Percentiles rank a stretch among this genome's conserved stretches.
Conservation (phyloP, 2,113 vertebrate species). For the Pelodiscus sinensis region DNA sequence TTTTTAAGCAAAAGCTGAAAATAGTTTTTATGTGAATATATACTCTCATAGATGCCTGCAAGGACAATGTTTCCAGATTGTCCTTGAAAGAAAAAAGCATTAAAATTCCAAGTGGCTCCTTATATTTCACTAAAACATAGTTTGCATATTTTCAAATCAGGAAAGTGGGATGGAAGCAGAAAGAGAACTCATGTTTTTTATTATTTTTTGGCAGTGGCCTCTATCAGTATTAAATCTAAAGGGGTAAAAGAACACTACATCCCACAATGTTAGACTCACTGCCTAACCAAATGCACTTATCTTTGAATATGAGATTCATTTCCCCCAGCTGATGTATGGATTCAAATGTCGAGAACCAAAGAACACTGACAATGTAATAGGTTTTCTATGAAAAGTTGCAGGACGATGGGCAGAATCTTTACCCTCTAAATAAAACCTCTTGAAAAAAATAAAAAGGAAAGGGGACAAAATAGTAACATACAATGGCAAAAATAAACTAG, state of each 20-base stretch:
- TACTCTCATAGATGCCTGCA: not conserved
- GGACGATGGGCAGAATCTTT: constrained; percentile 20
- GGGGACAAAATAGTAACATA: not conserved
- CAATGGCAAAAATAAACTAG: not conserved
- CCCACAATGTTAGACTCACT: constrained; percentile 29
- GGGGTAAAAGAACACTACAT: constrained; percentile 21
- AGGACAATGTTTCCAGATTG: not conserved
- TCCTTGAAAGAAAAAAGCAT: not conserved
- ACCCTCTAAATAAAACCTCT: constrained; percentile 11
- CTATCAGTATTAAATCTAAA: constrained; percentile 52
- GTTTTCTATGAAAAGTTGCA: constrained; percentile 35
- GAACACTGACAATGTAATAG: constrained; percentile 10
- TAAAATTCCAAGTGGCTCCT: constrained; percentile 37
- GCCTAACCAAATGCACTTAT: constrained; percentile 36
- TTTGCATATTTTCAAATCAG: constrained; percentile 23
- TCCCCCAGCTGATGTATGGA: constrained; percentile 29
- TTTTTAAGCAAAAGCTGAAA: not conserved
- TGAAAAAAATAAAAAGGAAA: not conserved
- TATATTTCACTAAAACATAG: not conserved
- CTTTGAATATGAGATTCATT: constrained; percentile 38
- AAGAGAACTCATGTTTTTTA: constrained; percentile 10
- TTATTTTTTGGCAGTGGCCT: constrained; percentile 1
- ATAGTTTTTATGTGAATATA: not conserved
- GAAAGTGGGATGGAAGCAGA: constrained; percentile 5
- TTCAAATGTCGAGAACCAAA: constrained; percentile 61